Conservation (phyloP, 2,113 vertebrate species). For the Empidonax alnorum region DNA sequence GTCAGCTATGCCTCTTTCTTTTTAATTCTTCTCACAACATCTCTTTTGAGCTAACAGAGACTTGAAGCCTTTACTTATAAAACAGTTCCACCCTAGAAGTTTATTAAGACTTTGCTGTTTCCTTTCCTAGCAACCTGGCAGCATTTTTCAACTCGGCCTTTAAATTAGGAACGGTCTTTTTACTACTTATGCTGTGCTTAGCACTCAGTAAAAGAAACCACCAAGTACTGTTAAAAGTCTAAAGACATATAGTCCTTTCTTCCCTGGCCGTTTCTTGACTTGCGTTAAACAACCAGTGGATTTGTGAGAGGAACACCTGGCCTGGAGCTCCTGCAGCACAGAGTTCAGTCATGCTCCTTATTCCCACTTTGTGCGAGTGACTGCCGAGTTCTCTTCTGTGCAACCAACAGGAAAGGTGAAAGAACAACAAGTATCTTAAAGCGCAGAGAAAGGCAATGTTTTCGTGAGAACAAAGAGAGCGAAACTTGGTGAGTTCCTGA, state of each 20-base stretch:
- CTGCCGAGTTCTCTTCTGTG: not conserved
- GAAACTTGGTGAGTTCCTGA: not conserved
- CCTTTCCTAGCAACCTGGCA: not conserved
- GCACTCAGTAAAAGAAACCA: not conserved
- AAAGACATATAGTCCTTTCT: not conserved
- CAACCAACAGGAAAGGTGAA: not conserved
- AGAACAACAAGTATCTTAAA: not conserved
- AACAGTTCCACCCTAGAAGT: not conserved
- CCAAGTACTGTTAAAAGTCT: not conserved
- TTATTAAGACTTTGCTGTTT: not conserved
- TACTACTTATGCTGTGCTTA: not conserved
- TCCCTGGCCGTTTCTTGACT: not conserved
- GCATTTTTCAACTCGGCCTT: not conserved
- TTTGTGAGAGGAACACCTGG: not conserved
- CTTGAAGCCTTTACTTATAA: not conserved
- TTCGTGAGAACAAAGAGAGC: not conserved
- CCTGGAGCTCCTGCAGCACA: not conserved
- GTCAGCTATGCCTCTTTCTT: not conserved
- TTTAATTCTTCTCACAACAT: not conserved
- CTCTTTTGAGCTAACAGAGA: not conserved
- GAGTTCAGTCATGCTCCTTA: not conserved
- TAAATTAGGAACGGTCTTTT: constrained; percentile 13
- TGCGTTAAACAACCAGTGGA: not conserved
- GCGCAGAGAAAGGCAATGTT: not conserved
- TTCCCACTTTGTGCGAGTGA: not conserved